Percentiles rank a stretch among this genome's conserved stretches.
Conservation (phyloP, 2,797 vertebrate species). For the Heterohyrax brucei region DNA sequence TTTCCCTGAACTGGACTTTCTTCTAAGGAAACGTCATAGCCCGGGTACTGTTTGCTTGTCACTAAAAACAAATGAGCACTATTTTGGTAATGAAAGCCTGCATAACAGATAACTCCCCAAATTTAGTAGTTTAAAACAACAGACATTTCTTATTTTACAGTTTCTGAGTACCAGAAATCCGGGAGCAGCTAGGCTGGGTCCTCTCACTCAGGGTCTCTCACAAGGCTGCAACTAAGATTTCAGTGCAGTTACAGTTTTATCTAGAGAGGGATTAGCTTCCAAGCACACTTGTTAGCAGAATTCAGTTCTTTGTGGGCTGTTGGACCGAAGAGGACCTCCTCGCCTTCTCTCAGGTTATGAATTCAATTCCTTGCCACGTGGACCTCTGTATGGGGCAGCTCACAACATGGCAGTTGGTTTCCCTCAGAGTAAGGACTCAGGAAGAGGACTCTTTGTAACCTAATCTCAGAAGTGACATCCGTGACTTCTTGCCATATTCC, state of each 20-base stretch:
- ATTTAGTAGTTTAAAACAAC: slow-evolving; percentile 36
- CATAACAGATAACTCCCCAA: slow-evolving; percentile 32
- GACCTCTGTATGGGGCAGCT: neutral
- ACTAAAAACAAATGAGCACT: neutral
- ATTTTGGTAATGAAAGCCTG: neutral
- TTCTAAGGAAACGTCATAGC: slow-evolving; percentile 47
- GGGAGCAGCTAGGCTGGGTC: neutral
- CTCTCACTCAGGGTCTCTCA: neutral
- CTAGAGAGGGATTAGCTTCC: neutral
- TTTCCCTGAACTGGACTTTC: neutral
- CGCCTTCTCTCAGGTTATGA: slow-evolving; percentile 8
- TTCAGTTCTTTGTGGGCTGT: neutral
- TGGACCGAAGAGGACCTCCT: neutral
- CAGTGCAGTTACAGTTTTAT: neutral
- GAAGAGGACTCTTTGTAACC: neutral
- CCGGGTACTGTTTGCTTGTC: neutral
- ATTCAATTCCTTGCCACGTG: neutral
- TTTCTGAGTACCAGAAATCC: slow-evolving; percentile 4
- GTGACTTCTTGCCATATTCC: slow-evolving; percentile 13
- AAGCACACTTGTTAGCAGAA: neutral
- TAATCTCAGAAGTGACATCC: slow-evolving; percentile 1
- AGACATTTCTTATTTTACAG: neutral
- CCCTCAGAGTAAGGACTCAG: neutral
- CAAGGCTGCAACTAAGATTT: neutral
- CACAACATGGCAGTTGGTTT: neutral